Evolutionary conservation across 2,113 vertebrate genomes (phyloP).

Genomic region (Mandrillus leucophaeus): DNA sequence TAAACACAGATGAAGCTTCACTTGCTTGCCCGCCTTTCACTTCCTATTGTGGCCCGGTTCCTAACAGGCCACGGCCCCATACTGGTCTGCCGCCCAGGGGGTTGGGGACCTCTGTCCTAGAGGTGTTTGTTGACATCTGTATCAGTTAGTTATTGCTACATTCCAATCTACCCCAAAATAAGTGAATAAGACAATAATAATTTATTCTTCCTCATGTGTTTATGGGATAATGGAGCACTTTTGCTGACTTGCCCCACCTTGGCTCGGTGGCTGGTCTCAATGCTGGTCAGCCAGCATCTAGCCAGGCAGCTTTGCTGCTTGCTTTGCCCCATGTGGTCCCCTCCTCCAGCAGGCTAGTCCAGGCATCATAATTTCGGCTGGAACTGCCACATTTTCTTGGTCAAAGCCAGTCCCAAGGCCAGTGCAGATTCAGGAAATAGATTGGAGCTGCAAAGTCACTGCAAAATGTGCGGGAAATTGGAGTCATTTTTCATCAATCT

Average conservation of each 20-base stretch:
- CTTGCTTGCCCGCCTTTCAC: no score
- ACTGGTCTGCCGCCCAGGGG: no score
- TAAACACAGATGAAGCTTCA: no score
- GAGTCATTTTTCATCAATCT: not conserved
- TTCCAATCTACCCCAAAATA: not conserved
- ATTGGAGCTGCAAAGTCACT: not conserved
- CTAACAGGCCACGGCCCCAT: no score
- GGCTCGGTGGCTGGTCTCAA: not conserved
- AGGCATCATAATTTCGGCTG: not conserved
- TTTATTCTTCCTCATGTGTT: not conserved
- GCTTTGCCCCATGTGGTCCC: not conserved
- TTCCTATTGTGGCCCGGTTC: no score
- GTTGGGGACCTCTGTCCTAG: not conserved
- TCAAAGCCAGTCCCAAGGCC: not conserved
- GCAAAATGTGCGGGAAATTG: not conserved
- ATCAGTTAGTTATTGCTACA: not conserved
- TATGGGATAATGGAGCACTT: not conserved
- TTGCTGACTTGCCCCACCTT: not conserved
- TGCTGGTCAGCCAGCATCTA: not conserved
- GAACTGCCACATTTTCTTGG: not conserved
- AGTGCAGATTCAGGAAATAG: not conserved
- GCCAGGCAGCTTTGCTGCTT: not conserved
- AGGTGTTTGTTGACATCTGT: not conserved
- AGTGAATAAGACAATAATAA: not conserved
- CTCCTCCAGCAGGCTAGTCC: not conserved